Evolutionary conservation across 2,888 invertebrate species (phyloP).

Genomic region (Volucella bombylans): DNA sequence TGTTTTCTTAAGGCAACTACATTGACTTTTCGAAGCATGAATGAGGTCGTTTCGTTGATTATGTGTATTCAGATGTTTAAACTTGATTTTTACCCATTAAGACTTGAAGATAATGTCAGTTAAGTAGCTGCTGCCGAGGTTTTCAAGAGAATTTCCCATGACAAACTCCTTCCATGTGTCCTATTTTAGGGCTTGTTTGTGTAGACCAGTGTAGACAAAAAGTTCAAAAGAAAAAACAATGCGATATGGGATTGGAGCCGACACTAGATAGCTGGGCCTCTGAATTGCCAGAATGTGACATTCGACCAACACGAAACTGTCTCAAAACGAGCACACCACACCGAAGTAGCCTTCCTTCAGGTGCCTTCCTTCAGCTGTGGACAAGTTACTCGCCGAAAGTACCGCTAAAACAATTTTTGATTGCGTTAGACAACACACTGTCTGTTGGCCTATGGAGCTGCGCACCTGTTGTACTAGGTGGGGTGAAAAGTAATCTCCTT

Average conservation of each 20-base stretch:
- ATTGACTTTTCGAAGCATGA: too few species aligned
- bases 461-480: constrained; percentile 77
- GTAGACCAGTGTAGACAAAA: too few species aligned
- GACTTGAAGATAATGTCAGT: too few species aligned
- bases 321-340: constrained; percentile 76
- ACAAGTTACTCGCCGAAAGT: neutral
- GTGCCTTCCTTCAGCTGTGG: neutral
- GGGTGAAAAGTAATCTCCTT: too few species aligned
- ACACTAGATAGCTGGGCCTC: constrained; percentile 76
- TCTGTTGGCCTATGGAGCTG: constrained; percentile 71
- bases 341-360: constrained; percentile 29
- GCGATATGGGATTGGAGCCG: constrained; percentile 22
- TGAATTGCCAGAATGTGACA: constrained; percentile 80
- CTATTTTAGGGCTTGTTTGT: too few species aligned
- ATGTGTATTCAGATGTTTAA: too few species aligned
- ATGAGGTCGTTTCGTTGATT: too few species aligned
- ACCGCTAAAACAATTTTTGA: constrained; percentile 26
- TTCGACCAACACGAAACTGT: constrained; percentile 83
- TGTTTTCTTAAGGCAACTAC: too few species aligned
- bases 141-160: too few species aligned
- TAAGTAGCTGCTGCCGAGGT: too few species aligned
- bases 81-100: too few species aligned
- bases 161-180: too few species aligned
- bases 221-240: constrained; percentile 65
- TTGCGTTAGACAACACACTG: constrained; percentile 45